Percentiles rank a stretch among this genome's conserved stretches.
Conservation (phyloP, 2,113 vertebrate species). For the Athene noctua region DNA sequence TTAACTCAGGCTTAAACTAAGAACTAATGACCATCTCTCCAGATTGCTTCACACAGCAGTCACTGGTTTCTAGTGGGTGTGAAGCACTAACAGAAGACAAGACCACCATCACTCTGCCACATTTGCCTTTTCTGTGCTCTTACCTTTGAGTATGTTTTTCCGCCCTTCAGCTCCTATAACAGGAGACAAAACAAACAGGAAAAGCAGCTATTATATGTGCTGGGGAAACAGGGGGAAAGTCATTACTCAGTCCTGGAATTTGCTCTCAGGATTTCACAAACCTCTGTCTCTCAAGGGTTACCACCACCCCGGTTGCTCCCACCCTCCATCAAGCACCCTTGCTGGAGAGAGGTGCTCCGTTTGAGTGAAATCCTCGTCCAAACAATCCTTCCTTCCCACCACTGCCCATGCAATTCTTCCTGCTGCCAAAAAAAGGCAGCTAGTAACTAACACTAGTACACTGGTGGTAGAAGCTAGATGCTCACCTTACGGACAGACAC, state of each 20-base stretch:
- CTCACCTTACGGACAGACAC: conserved; percentile 96
- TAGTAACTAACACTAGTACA: not conserved
- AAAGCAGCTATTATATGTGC: conserved; percentile 9
- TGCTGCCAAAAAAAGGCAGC: not conserved
- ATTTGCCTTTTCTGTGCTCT: conserved; percentile 39
- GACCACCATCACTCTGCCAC: not conserved
- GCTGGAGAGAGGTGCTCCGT: not conserved
- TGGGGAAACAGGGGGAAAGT: not conserved
- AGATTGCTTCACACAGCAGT: not conserved
- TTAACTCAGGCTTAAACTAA: not conserved
- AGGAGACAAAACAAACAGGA: conserved; percentile 72
- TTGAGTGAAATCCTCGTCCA: not conserved
- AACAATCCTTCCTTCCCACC: not conserved
- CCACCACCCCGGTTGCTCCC: not conserved
- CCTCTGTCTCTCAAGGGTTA: not conserved
- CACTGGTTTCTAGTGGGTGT: not conserved
- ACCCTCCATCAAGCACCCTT: not conserved
- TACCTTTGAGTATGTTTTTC: conserved; percentile 97
- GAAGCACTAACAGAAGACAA: not conserved
- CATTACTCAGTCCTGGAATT: not conserved
- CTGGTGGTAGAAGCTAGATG: not conserved
- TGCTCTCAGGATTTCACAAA: conserved; percentile 5
- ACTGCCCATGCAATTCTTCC: not conserved
- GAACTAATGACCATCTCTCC: not conserved
- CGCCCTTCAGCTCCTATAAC: conserved; percentile 97